phyloP scores from a whole-genome alignment of 2,888 invertebrate genomes.

The Eucera pruinosa region DNA sequence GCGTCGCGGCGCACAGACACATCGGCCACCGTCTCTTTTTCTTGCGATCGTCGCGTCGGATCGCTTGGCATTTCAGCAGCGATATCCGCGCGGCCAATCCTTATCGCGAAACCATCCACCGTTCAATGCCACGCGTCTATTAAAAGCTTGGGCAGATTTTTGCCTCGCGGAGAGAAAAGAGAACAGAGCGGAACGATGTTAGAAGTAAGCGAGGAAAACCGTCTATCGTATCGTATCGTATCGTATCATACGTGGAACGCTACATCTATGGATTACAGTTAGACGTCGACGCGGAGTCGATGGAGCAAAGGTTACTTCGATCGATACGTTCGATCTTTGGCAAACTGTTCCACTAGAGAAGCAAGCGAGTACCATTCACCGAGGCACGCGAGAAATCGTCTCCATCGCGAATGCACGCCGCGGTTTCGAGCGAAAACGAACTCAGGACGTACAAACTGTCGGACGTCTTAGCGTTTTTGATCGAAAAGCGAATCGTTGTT shows the following conservation, averaged over 20 bases:
- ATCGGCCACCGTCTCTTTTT: constrained; percentile 8
- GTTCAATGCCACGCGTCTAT: not conserved
- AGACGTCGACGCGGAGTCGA: not conserved
- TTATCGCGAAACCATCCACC: not conserved
- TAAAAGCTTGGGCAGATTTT: too few species aligned
- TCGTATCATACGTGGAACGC: constrained; percentile 10
- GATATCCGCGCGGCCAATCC: constrained; percentile 18
- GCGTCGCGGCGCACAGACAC: constrained; percentile 14
- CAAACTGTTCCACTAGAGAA: not conserved
- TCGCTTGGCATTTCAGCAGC: too few species aligned
- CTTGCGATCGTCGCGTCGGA: not conserved
- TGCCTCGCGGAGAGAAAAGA: not conserved
- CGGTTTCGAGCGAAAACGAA: constrained; percentile 9
- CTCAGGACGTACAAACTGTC: not conserved
- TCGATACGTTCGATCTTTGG: not conserved
- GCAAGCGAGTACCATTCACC: constrained; percentile 6
- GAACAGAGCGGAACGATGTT: not conserved
- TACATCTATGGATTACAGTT: constrained; percentile 1
- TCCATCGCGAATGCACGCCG: constrained; percentile 5
- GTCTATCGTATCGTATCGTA: too few species aligned
- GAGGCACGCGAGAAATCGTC: constrained; percentile 15
- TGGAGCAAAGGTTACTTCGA: not conserved
- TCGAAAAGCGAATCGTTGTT: constrained; percentile 73
- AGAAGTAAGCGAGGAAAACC: constrained; percentile 17
- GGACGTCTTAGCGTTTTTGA: not conserved